Evolutionary conservation across 2,888 invertebrate species (phyloP).

Genomic region (Ectemnius cavifrons): DNA sequence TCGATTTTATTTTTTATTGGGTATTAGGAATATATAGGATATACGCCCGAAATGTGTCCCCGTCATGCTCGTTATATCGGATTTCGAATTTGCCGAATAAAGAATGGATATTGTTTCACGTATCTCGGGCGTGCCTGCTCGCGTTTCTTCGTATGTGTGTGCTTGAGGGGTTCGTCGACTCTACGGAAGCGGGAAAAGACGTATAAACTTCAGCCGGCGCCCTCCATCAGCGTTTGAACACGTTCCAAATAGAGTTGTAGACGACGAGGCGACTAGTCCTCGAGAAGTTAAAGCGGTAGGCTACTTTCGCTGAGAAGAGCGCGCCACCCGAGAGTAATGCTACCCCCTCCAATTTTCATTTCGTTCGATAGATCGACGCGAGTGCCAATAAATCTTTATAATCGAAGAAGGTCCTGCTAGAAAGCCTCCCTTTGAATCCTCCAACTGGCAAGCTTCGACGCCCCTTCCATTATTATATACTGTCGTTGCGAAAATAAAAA

Average conservation of each 20-base stretch:
- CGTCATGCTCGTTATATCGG: background rate
- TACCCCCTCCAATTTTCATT: constrained; percentile 18
- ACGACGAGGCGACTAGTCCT: constrained; percentile 31
- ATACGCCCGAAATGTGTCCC: background rate
- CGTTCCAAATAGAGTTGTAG: constrained; percentile 70
- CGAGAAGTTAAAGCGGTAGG: constrained; percentile 27
- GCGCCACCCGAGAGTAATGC: constrained; percentile 12
- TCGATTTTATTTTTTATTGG: constrained; percentile 1
- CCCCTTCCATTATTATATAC: background rate
- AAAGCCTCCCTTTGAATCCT: background rate
- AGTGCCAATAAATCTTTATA: constrained; percentile 11
- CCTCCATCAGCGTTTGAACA: constrained; percentile 69
- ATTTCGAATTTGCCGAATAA: constrained; percentile 9
- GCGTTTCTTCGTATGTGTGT: background rate
- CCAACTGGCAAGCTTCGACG: background rate
- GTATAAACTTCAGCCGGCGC: constrained; percentile 60
- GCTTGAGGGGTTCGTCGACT: constrained; percentile 19
- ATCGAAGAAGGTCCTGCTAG: background rate
- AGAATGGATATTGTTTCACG: constrained; percentile 18
- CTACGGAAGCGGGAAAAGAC: constrained; percentile 21
- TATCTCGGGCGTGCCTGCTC: background rate
- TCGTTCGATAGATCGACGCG: constrained; percentile 10
- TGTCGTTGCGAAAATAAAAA: background rate
- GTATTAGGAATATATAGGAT: background rate
- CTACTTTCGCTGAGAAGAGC: constrained; percentile 22